phyloP scores from a whole-genome alignment of 2,888 invertebrate species.

The Eurois occulta region DNA sequence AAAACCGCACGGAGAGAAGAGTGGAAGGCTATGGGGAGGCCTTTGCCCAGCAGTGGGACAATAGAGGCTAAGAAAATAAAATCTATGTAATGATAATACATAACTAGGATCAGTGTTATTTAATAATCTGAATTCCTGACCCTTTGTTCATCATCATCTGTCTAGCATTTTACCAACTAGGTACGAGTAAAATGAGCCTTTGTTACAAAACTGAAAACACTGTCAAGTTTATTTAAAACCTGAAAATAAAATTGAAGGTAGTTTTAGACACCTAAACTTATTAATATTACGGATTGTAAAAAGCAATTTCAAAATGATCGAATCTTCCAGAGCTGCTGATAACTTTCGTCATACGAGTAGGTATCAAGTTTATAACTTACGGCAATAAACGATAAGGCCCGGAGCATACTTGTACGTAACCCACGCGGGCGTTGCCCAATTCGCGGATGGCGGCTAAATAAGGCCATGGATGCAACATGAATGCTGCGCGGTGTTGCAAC shows the following conservation, averaged over 20 bases:
- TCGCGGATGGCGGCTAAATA: slow-evolving; percentile 68
- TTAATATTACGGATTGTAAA: neutral
- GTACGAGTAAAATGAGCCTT: too few relatives aligned
- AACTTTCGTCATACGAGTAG: slow-evolving; percentile 33
- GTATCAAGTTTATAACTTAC: slow-evolving; percentile 35
- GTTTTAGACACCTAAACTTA: neutral
- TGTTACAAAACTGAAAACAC: neutral
- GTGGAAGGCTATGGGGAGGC: too few relatives aligned
- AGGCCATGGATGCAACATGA: slow-evolving; percentile 65
- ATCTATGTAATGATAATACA: neutral
- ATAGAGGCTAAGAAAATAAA: too few relatives aligned
- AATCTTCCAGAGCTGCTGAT: neutral
- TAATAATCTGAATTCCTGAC: neutral
- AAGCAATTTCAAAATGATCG: neutral
- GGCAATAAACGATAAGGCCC: slow-evolving; percentile 34
- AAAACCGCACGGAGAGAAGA: too few relatives aligned
- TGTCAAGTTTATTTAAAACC: neutral
- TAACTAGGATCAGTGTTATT: neutral
- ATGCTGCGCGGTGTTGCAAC: slow-evolving; percentile 67
- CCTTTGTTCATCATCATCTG: too few relatives aligned
- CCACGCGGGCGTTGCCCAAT: slow-evolving; percentile 67
- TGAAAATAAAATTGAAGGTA: neutral
- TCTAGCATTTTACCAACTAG: too few relatives aligned
- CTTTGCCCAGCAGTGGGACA: too few relatives aligned
- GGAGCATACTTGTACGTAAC: slow-evolving; percentile 51